Percentiles rank a stretch among this genome's conserved stretches.
These are phyloP conservation scores for Catocala sponsa DNA, from an alignment of 2,888 invertebrate species.

Conservation along the genomic window DNA sequence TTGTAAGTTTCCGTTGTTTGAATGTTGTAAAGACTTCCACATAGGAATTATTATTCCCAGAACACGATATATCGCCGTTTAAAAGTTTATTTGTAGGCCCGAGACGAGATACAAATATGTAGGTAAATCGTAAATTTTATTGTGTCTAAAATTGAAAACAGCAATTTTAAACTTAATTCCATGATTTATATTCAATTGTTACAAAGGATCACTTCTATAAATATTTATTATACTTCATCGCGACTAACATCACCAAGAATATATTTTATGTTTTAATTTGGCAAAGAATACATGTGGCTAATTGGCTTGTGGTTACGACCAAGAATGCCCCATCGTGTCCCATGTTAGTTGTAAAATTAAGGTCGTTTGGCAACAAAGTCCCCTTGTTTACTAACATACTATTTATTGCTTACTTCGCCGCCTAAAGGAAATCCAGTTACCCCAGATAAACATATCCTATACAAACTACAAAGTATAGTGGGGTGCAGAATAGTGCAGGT, in stretches of 20 bases:
- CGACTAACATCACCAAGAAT: background rate
- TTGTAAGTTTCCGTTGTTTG: too few relatives aligned
- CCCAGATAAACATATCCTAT: background rate
- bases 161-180: too few relatives aligned
- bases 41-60: too few relatives aligned
- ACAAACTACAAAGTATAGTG: too few relatives aligned
- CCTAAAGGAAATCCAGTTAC: background rate
- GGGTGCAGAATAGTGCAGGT: too few relatives aligned
- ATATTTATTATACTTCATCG: constrained; percentile 3
- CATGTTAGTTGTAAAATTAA: constrained; percentile 4
- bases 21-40: too few relatives aligned
- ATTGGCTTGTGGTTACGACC: background rate
- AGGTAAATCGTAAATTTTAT: too few relatives aligned
- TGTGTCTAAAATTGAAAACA: too few relatives aligned
- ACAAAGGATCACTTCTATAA: background rate
- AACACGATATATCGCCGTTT: too few relatives aligned
- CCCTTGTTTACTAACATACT: background rate
- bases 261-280: background rate
- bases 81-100: too few relatives aligned
- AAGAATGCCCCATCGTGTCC: background rate
- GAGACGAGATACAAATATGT: too few relatives aligned
- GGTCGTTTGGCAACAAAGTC: constrained; percentile 1
- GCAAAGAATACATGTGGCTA: background rate
- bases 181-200: too few relatives aligned
- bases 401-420: background rate